A percentile compares a stretch with the other conserved stretches of the same genome.
These are phyloP conservation scores for Aethes cnicana DNA, from an alignment of 2,888 invertebrate genomes.

Conservation along the genomic window DNA sequence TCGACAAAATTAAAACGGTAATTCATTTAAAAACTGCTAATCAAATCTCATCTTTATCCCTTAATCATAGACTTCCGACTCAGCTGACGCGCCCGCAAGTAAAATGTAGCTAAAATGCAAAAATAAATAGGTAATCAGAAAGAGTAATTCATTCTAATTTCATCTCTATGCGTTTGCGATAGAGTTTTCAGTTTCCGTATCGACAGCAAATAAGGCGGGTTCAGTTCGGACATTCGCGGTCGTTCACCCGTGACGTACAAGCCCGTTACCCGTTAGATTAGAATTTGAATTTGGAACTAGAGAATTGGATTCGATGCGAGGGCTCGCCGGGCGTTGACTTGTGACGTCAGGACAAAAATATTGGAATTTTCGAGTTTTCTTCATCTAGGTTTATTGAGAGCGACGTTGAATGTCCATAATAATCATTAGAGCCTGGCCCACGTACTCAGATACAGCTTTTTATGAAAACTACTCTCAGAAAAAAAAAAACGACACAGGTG, in stretches of 20 bases:
- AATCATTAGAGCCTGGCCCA: no score
- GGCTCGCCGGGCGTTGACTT: constrained; percentile 41
- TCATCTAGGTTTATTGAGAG: no score
- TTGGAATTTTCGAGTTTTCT: constrained; percentile 2
- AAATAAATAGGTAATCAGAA: constrained; percentile 8
- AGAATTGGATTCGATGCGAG: constrained; percentile 52
- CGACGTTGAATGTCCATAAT: no score
- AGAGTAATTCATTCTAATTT: constrained; percentile 9
- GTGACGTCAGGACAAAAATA: constrained; percentile 18
- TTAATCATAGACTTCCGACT: constrained; percentile 41
- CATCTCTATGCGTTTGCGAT: constrained; percentile 6
- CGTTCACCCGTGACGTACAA: constrained; percentile 64
- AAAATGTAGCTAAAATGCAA: constrained; percentile 14
- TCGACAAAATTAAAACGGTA: constrained; percentile 23
- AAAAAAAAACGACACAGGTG: no score
- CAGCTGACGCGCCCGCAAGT: constrained; percentile 12
- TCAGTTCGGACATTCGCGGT: constrained; percentile 64
- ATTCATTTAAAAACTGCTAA: constrained; percentile 36
- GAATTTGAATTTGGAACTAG: constrained; percentile 72
- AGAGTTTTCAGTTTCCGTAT: constrained; percentile 9
- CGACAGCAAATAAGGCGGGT: constrained; percentile 15
- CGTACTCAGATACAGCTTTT: no score
- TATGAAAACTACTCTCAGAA: no score
- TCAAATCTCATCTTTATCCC: constrained; percentile 40
- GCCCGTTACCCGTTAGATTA: constrained; percentile 69